Conservation (phyloP, 2,888 invertebrate genomes). For the Villa cingulata region DNA sequence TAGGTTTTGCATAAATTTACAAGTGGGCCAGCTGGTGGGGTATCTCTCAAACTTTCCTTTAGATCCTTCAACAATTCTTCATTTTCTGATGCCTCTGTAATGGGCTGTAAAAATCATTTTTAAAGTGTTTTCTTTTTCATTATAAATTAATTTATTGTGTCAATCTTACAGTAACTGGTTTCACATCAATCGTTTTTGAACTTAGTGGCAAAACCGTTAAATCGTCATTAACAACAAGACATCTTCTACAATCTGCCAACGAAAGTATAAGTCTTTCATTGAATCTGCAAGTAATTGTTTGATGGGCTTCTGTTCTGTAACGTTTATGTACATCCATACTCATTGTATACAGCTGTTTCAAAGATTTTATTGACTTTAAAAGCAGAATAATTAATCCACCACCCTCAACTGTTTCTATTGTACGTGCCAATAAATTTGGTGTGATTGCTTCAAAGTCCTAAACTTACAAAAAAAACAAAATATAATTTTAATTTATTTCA, state of each 20-base stretch:
- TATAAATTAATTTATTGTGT: background rate
- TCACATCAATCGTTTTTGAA: constrained; percentile 70
- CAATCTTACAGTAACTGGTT: constrained; percentile 45
- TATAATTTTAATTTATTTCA: too few species aligned
- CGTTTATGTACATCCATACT: constrained; percentile 97
- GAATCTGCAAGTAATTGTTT: constrained; percentile 82
- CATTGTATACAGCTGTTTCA: constrained; percentile 90
- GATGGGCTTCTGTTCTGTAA: constrained; percentile 83
- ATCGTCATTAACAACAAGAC: constrained; percentile 89
- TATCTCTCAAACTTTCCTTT: constrained; percentile 72
- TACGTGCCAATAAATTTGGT: constrained; percentile 89
- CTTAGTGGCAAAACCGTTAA: constrained; percentile 85
- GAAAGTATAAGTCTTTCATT: constrained; percentile 93
- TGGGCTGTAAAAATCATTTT: constrained; percentile 18
- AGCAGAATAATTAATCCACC: constrained; percentile 86
- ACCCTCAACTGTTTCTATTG: constrained; percentile 96
- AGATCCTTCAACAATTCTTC: constrained; percentile 55
- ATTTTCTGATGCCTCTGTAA: constrained; percentile 23
- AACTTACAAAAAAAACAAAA: too few species aligned
- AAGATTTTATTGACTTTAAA: constrained; percentile 68
- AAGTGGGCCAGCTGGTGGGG: constrained; percentile 81
- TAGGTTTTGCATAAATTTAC: constrained; percentile 81
- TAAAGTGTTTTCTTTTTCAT: constrained; percentile 20
- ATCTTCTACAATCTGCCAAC: constrained; percentile 71
- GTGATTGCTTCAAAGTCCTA: constrained; percentile 93